A percentile compares a stretch with the other conserved stretches of the same genome.
Evolutionary conservation across 1,140 invertebrate genomes (phyloP).

Genomic region (Steinernema feltiae): DNA sequence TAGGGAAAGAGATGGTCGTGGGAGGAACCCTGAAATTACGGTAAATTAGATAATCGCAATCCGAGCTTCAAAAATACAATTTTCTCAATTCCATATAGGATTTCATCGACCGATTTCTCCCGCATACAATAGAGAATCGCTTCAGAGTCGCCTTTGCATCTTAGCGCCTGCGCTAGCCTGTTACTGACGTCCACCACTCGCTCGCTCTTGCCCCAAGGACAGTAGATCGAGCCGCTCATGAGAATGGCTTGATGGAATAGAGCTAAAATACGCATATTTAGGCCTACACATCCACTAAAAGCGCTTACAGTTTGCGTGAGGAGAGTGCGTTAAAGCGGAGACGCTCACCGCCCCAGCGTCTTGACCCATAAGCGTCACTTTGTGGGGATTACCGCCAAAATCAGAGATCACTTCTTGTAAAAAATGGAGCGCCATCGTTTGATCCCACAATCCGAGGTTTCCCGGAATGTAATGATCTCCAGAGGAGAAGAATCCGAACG

Average conservation of each 20-base stretch:
- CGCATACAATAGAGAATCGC: constrained; percentile 21
- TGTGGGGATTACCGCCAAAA: constrained; percentile 60
- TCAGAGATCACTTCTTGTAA: constrained; percentile 40
- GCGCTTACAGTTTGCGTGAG: constrained; percentile 52
- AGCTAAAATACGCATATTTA: not conserved
- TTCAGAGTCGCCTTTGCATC: constrained; percentile 16
- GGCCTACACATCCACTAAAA: constrained; percentile 20
- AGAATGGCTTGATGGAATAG: not conserved
- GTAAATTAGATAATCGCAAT: not conserved
- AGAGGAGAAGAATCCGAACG: constrained; percentile 56
- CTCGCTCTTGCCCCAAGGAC: constrained; percentile 25
- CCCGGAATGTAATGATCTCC: constrained; percentile 53
- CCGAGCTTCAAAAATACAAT: not conserved
- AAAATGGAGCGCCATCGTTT: constrained; percentile 70
- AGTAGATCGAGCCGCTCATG: constrained; percentile 10
- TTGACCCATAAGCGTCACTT: constrained; percentile 61
- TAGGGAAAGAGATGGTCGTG: constrained; percentile 10
- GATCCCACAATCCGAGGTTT: constrained; percentile 69
- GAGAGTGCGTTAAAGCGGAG: constrained; percentile 72
- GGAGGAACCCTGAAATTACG: constrained; percentile 15
- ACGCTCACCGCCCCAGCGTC: constrained; percentile 75
- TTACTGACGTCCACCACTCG: constrained; percentile 23
- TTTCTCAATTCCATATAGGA: constrained; percentile 27
- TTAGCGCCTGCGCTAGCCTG: constrained; percentile 13
- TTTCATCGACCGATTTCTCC: constrained; percentile 32